These are phyloP conservation scores for Leptinotarsa lineolata DNA, from an alignment of 1,140 invertebrate genomes.

Conservation along the genomic window DNA sequence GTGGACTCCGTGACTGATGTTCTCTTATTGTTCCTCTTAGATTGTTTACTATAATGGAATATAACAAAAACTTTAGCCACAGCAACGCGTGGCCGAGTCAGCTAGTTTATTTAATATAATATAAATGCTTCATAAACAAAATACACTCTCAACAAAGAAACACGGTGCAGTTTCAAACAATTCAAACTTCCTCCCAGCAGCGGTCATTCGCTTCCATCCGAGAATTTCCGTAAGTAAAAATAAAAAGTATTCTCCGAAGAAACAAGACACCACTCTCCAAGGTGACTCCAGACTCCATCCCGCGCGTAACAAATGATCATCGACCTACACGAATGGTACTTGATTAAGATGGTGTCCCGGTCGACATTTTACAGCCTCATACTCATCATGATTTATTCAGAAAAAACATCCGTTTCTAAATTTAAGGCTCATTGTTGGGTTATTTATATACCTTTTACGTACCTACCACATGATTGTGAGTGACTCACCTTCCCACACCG, in stretches of 20 bases:
- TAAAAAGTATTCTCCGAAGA: background rate
- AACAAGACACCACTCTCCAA: background rate
- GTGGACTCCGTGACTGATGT: too few relatives aligned
- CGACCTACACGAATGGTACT: slow-evolving; percentile 12
- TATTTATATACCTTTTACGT: background rate
- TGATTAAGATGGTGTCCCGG: slow-evolving; percentile 16
- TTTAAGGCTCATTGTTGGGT: slow-evolving; percentile 18
- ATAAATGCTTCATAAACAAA: too few relatives aligned
- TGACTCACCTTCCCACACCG: background rate
- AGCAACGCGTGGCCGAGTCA: too few relatives aligned
- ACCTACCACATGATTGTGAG: background rate
- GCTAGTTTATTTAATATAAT: too few relatives aligned
- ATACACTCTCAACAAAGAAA: too few relatives aligned
- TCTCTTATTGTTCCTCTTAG: too few relatives aligned
- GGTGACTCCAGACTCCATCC: background rate
- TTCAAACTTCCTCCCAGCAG: too few relatives aligned
- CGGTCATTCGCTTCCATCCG: too few relatives aligned
- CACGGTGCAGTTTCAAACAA: too few relatives aligned
- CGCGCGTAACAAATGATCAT: slow-evolving; percentile 1
- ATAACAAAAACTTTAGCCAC: too few relatives aligned
- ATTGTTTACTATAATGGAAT: too few relatives aligned
- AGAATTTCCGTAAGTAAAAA: background rate
- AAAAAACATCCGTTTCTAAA: slow-evolving; percentile 5
- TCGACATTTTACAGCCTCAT: slow-evolving; percentile 13
- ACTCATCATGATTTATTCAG: slow-evolving; percentile 1